Evolutionary conservation across 2,888 invertebrate species (phyloP).

Genomic region (Trachelus tabidus): DNA sequence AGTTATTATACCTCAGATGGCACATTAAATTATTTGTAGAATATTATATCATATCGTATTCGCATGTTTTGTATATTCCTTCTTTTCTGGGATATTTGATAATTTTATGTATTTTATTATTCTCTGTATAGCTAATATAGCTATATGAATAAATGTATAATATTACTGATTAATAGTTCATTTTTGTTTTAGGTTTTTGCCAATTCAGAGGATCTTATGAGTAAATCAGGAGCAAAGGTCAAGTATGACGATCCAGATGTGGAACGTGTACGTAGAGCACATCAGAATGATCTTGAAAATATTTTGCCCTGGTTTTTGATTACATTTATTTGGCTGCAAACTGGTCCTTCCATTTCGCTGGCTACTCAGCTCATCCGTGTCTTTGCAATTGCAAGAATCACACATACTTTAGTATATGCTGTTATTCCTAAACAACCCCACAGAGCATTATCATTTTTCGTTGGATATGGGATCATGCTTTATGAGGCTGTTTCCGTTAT

Average conservation of each 20-base stretch:
- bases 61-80: background rate
- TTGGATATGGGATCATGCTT: slow-evolving; percentile 59
- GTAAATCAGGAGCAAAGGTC: slow-evolving; percentile 22
- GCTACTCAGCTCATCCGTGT: slow-evolving; percentile 68
- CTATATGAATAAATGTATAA: background rate
- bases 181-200: slow-evolving; percentile 42
- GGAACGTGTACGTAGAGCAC: slow-evolving; percentile 69
- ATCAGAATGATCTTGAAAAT: slow-evolving; percentile 72
- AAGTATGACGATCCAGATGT: slow-evolving; percentile 64
- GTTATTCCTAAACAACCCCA: slow-evolving; percentile 67
- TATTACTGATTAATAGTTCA: background rate
- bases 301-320: slow-evolving; percentile 68
- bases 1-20: background rate
- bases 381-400: slow-evolving; percentile 66
- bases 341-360: slow-evolving; percentile 64
- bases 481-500: slow-evolving; percentile 62
- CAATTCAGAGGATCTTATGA: slow-evolving; percentile 45
- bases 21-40: background rate
- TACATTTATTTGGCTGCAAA: slow-evolving; percentile 68
- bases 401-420: slow-evolving; percentile 70
- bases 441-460: slow-evolving; percentile 64
- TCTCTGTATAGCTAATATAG: background rate
- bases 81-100: background rate
- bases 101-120: background rate
- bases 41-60: background rate